Conservation (phyloP, 2,113 vertebrate species). For the Geococcyx californianus region DNA sequence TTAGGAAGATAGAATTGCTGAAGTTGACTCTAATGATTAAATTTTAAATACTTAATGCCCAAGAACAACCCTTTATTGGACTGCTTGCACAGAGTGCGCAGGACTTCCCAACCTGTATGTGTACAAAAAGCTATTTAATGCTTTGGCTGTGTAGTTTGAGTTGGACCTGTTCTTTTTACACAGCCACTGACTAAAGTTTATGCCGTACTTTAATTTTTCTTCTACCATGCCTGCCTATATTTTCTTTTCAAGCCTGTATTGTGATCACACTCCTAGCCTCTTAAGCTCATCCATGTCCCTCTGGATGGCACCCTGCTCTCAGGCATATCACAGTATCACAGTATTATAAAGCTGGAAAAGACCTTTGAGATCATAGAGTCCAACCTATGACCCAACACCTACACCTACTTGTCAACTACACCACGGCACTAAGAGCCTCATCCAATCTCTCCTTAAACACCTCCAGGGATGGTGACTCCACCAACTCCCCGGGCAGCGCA, state of each 20-base stretch:
- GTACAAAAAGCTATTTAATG: neutral
- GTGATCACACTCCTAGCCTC: neutral
- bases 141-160: neutral
- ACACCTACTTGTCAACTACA: too few species aligned
- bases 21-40: neutral
- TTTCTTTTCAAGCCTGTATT: neutral
- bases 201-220: neutral
- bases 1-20: neutral
- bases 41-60: neutral
- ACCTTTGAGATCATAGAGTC: too few species aligned
- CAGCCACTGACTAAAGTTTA: neutral
- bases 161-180: neutral
- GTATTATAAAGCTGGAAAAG: too few species aligned
- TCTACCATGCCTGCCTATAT: neutral
- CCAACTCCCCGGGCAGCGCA: too few species aligned
- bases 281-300: too few species aligned
- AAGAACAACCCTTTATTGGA: neutral
- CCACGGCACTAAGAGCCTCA: too few species aligned
- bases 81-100: neutral
- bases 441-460: too few species aligned
- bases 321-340: too few species aligned
- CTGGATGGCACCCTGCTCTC: too few species aligned
- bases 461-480: too few species aligned
- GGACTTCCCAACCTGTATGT: accelerated
- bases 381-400: too few species aligned